Evolutionary conservation across 1,140 invertebrate species (phyloP).

Genomic region (Bombus confusus): DNA sequence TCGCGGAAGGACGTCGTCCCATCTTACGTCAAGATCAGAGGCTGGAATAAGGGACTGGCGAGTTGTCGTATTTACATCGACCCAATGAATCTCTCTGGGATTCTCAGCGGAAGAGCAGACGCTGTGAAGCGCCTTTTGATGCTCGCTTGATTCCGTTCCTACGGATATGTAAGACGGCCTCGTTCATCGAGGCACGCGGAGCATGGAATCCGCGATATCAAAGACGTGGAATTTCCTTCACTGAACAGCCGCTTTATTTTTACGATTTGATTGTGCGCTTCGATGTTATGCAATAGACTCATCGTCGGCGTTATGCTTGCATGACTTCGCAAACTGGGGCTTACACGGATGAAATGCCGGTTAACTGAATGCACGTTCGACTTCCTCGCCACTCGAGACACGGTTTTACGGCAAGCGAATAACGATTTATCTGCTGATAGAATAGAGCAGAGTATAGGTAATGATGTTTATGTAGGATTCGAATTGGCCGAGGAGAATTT

Average conservation of each 20-base stretch:
- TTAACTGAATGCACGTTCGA: no score
- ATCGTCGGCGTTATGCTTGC: no score
- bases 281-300: no score
- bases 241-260: conserved; percentile 16
- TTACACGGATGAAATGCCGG: background rate
- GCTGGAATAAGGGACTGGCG: background rate
- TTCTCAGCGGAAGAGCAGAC: conserved; percentile 16
- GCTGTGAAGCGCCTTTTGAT: conserved; percentile 37
- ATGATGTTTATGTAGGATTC: no score
- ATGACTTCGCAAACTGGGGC: background rate
- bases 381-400: no score
- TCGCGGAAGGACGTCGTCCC: background rate
- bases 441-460: no score
- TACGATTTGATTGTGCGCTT: conserved; percentile 4
- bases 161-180: background rate
- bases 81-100: conserved; percentile 40
- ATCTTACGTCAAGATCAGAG: conserved; percentile 10
- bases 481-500: no score
- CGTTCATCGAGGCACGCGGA: background rate
- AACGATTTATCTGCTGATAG: no score
- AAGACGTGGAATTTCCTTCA: conserved; percentile 2
- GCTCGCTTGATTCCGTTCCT: conserved; percentile 23
- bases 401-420: no score
- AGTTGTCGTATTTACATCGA: conserved; percentile 42
- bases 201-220: conserved; percentile 40